A percentile compares a stretch with the other conserved stretches of the same genome.
phyloP scores from a whole-genome alignment of 2,113 vertebrate genomes.

The Emydocephalus ijimae region DNA sequence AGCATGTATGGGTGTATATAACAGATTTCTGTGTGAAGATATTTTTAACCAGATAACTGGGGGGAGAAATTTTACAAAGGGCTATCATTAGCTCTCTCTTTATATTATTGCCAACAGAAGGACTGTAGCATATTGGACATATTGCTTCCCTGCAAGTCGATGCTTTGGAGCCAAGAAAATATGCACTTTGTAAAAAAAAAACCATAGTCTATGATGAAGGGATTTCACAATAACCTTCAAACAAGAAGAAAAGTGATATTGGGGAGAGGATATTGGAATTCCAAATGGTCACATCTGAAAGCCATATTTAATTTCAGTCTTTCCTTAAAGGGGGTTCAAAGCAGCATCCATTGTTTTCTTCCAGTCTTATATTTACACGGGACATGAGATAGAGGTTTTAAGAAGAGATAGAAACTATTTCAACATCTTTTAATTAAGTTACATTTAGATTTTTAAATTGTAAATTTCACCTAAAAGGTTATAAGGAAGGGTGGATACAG shows the following conservation, averaged over 20 bases:
- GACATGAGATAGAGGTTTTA: background rate
- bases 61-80: constrained; percentile 73
- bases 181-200: constrained; percentile 69
- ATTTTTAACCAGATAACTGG: constrained; percentile 73
- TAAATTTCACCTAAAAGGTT: background rate
- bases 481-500: background rate
- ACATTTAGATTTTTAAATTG: background rate
- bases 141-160: constrained; percentile 60
- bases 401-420: background rate
- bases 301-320: background rate
- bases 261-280: constrained; percentile 54
- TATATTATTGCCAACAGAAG: constrained; percentile 64
- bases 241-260: constrained; percentile 60
- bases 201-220: constrained; percentile 64
- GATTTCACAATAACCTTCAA: constrained; percentile 71
- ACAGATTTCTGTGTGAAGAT: constrained; percentile 73
- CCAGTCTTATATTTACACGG: background rate
- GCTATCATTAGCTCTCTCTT: constrained; percentile 74
- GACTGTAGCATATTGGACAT: constrained; percentile 52
- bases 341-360: background rate
- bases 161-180: constrained; percentile 65
- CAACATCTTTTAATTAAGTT: background rate
- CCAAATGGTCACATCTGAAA: constrained; percentile 40
- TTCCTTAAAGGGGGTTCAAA: background rate
- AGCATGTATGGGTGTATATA: constrained; percentile 69